Percentiles rank a stretch among this genome's conserved stretches.
Evolutionary conservation across 2,797 vertebrate species (phyloP).

Genomic region (Catostomus latipinnis): DNA sequence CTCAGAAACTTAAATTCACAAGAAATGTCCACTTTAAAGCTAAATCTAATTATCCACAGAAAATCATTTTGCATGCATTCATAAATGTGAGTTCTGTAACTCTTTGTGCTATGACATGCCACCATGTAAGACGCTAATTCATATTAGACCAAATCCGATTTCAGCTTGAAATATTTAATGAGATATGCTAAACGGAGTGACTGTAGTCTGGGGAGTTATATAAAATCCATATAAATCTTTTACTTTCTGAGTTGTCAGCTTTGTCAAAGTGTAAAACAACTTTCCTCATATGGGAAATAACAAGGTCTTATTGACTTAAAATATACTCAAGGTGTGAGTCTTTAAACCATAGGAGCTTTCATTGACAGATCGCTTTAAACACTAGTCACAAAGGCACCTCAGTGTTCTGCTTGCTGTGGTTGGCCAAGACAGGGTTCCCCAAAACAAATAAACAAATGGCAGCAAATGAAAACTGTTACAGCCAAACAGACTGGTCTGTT

Average conservation of each 20-base stretch:
- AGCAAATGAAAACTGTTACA: conserved; percentile 28
- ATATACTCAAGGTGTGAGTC: background rate
- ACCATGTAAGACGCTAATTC: conserved; percentile 4
- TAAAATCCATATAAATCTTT: conserved; percentile 30
- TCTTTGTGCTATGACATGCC: background rate
- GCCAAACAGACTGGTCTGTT: too few relatives aligned
- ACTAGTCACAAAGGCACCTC: background rate
- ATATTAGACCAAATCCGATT: conserved; percentile 18
- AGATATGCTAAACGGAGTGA: conserved; percentile 15
- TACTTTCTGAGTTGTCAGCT: conserved; percentile 32
- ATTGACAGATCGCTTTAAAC: conserved; percentile 3
- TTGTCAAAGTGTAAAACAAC: conserved; percentile 17
- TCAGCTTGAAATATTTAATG: conserved; percentile 11
- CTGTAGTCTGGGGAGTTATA: conserved; percentile 3
- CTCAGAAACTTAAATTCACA: background rate
- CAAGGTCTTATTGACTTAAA: conserved; percentile 25
- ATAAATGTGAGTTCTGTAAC: background rate
- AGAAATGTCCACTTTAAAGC: background rate
- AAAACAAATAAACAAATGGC: conserved; percentile 26
- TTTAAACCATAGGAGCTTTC: conserved; percentile 9
- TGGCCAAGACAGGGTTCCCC: conserved; percentile 1
- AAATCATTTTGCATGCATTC: background rate
- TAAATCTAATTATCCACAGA: conserved; percentile 3
- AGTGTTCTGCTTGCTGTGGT: background rate
- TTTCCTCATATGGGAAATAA: conserved; percentile 27